These are phyloP conservation scores for Drosophila ananassae DNA, from an alignment of 1,140 invertebrate species.

Conservation along the genomic window DNA sequence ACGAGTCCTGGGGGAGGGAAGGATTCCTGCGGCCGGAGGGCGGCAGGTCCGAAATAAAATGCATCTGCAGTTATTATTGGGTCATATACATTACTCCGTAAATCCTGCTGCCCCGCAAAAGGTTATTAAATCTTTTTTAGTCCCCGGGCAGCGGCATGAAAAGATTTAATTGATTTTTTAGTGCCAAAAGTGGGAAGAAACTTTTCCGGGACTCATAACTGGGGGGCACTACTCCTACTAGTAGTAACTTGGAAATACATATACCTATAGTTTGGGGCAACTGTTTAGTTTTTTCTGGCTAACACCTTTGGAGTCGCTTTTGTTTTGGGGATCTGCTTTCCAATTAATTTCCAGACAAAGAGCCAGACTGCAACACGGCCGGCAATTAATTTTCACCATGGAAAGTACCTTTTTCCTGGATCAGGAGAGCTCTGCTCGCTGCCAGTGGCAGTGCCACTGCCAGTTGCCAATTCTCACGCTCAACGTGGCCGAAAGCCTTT, in stretches of 20 bases:
- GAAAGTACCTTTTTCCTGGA: slow-evolving; percentile 72
- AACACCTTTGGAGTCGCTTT: background rate
- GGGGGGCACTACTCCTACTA: background rate
- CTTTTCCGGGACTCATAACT: slow-evolving; percentile 21
- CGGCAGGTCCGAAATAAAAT: slow-evolving; percentile 17
- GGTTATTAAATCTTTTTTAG: slow-evolving; percentile 36
- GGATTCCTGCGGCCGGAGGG: background rate
- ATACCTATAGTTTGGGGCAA: background rate
- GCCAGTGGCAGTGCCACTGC: slow-evolving; percentile 10
- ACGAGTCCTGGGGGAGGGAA: slow-evolving; percentile 32
- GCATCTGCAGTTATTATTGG: slow-evolving; percentile 43
- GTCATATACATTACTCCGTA: slow-evolving; percentile 23
- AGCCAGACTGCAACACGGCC: slow-evolving; percentile 52
- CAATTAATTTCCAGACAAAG: slow-evolving; percentile 68
- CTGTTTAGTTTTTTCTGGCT: background rate
- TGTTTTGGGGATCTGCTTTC: slow-evolving; percentile 52
- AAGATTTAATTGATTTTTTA: slow-evolving; percentile 45
- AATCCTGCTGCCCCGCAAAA: slow-evolving; percentile 11
- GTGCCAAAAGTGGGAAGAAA: background rate
- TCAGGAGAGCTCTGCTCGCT: slow-evolving; percentile 16
- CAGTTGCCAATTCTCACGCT: slow-evolving; percentile 71
- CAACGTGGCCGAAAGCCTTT: slow-evolving; percentile 54
- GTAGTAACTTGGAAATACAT: background rate
- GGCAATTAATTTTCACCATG: slow-evolving; percentile 81
- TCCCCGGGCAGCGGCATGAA: background rate